Evolutionary conservation across 1,140 invertebrate genomes (phyloP).

Genomic region (Eriosoma lanigerum): DNA sequence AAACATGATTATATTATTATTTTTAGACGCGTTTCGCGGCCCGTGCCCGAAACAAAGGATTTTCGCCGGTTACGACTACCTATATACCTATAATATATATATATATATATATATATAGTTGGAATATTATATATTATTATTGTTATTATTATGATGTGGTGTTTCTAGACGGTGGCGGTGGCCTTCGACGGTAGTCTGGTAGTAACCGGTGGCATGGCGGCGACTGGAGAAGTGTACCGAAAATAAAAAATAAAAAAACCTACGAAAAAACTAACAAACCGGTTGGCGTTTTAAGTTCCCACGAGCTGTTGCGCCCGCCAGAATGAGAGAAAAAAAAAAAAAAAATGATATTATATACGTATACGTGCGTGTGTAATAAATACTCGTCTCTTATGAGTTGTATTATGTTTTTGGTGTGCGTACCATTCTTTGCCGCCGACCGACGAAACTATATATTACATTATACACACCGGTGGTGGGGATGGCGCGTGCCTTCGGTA

Average conservation of each 20-base stretch:
- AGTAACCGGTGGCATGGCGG: slow-evolving; percentile 30
- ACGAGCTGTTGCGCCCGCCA: slow-evolving; percentile 17
- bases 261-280: slow-evolving; percentile 21
- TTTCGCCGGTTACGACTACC: slow-evolving; percentile 19
- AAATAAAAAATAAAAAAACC: too few relatives aligned
- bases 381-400: slow-evolving; percentile 31
- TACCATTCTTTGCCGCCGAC: not conserved
- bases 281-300: slow-evolving; percentile 50
- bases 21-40: not conserved
- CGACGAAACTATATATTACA: not conserved
- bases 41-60: slow-evolving; percentile 11
- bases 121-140: not conserved
- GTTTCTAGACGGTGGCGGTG: slow-evolving; percentile 24
- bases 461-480: not conserved
- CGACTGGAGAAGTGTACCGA: slow-evolving; percentile 37
- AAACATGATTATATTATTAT: too few relatives aligned
- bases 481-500: slow-evolving; percentile 45
- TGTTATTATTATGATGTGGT: not conserved
- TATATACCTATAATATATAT: not conserved
- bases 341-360: not conserved
- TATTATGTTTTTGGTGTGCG: not conserved
- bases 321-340: too few relatives aligned
- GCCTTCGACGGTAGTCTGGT: slow-evolving; percentile 49
- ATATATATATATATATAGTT: not conserved
- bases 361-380: slow-evolving; percentile 14